Conservation (phyloP, 2,888 invertebrate species). For the Ochlodes sylvanus region DNA sequence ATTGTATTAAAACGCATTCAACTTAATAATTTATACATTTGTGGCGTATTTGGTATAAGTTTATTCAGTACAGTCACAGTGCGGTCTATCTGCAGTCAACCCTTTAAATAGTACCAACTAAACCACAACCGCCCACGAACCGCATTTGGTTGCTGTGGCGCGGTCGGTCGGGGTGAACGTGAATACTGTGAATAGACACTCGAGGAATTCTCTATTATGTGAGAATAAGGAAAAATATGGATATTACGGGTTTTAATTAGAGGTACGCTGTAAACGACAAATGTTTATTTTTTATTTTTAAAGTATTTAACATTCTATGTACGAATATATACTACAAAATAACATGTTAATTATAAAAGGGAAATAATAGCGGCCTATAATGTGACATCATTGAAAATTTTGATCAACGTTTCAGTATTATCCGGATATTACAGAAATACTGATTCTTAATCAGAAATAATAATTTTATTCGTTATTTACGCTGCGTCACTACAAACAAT, state of each 20-base stretch:
- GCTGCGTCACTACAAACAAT: slow-evolving; percentile 16
- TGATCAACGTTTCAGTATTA: neutral
- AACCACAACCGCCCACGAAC: neutral
- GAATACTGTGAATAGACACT: slow-evolving; percentile 1
- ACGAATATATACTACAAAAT: too few relatives aligned
- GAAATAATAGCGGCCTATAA: too few relatives aligned
- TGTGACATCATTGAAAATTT: too few relatives aligned
- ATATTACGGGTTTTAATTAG: neutral
- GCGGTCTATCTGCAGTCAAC: neutral
- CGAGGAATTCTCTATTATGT: neutral
- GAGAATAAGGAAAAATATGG: neutral
- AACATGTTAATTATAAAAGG: too few relatives aligned
- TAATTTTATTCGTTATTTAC: slow-evolving; percentile 27
- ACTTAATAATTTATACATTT: too few relatives aligned
- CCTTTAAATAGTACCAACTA: neutral
- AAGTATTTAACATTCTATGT: too few relatives aligned
- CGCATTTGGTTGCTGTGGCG: neutral
- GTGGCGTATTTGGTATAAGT: too few relatives aligned
- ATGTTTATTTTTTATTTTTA: too few relatives aligned
- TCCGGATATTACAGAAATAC: neutral
- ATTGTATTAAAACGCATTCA: too few relatives aligned
- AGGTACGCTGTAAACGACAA: too few relatives aligned
- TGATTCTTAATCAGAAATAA: slow-evolving; percentile 10
- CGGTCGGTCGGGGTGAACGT: neutral
- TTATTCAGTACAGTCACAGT: neutral